Evolutionary conservation across 2,113 vertebrate genomes (phyloP), one percentile per base, ranked within the genome.

Genomic region (Catagonus wagneri): DNA sequence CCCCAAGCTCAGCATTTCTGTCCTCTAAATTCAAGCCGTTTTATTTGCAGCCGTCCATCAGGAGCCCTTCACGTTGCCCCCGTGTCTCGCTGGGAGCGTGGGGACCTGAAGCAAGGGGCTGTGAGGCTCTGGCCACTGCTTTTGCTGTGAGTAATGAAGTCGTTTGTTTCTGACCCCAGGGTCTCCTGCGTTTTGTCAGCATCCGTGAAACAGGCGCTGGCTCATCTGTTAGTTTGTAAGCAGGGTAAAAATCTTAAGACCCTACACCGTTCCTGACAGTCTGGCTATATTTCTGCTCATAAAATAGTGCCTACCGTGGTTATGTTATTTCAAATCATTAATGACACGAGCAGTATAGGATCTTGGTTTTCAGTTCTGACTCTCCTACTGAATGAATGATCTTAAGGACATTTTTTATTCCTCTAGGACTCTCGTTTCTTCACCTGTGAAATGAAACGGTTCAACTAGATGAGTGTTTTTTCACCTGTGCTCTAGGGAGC

Each of bases 281-380:
- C 86, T 69, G 58, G 60, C 92, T 74, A 75, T 68, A 92, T 89
- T 90, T 91, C 36, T 93, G 50, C 10, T 22, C 44, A 71, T 44
- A 72, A 83, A 83, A 56, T 72, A 84, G 27, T 8, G 54, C 16
- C 17, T 76, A 3, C 80, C 50, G 50, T 68, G 9, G 7, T 72
- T 61, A 89, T 71, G 52, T 63, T 66, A 87, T 95, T 95, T 96
- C 23, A 89, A 89, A 44, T 6, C 50, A 27, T 86, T 56, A 83
- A 22, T 72, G 56, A 90, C 60, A 56, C 27, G 12, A 36, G 5
- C 32, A 56, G 2, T 89, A 14, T 19, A 89, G 54, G 89, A 44
- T 27, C 23, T 68, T 92, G 69, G 14, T 20, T 90, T 89, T 58
- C 52, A 74, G 63, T 85, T 60, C 61, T 81, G 65, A 32, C 7